These are phyloP conservation scores for Oscheius sp. DNA, from an alignment of 2,888 invertebrate species.

Conservation along the genomic window DNA sequence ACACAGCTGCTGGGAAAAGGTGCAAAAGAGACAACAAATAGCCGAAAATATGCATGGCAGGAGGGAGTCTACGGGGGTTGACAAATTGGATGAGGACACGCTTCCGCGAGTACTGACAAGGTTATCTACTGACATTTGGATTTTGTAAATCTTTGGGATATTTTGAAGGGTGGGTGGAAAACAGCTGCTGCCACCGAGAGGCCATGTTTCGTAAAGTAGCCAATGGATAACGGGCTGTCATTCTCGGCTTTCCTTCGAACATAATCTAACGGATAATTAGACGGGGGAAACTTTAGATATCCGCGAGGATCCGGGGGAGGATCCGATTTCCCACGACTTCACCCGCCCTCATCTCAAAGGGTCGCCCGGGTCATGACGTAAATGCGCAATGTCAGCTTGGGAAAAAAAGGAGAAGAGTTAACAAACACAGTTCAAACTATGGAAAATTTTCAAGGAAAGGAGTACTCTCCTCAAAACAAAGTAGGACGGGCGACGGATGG, in stretches of 20 bases:
- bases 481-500: too few species aligned
- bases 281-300: background rate
- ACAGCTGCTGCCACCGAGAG: background rate
- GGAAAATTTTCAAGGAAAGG: too few species aligned
- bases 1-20: background rate
- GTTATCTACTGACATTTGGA: slow-evolving; percentile 17
- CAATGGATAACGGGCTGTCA: too few species aligned
- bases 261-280: background rate
- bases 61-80: background rate
- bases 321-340: slow-evolving; percentile 5
- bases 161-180: background rate
- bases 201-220: background rate
- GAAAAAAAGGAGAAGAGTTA: background rate
- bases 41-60: slow-evolving; percentile 19
- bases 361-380: background rate
- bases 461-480: too few species aligned
- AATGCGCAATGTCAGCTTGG: background rate
- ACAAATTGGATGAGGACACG: slow-evolving; percentile 36
- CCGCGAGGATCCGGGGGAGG: background rate
- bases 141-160: background rate
- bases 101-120: slow-evolving; percentile 27
- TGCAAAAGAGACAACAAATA: background rate
- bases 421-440: too few species aligned
- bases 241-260: too few species aligned
- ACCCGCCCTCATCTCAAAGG: too few species aligned